Percentiles rank a stretch among this genome's conserved stretches.
Conservation (phyloP, 2,113 vertebrate species). For the Pteruthius melanotis region DNA sequence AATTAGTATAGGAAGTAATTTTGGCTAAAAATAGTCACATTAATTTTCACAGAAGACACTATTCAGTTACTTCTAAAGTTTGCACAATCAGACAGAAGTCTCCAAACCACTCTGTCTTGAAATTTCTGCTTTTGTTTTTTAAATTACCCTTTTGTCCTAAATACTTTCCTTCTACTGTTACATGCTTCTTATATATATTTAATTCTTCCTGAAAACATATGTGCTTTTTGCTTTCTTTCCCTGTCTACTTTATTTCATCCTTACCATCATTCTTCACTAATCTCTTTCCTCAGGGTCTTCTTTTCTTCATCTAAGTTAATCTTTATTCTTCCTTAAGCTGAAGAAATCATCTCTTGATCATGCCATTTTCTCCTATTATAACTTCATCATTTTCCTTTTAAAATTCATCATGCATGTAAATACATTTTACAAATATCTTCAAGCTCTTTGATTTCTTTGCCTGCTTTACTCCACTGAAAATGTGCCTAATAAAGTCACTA, state of each 20-base stretch:
- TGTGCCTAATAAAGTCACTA: neutral
- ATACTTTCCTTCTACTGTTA: neutral
- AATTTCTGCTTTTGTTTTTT: neutral
- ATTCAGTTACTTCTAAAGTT: neutral
- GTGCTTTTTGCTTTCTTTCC: neutral
- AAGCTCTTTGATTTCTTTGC: neutral
- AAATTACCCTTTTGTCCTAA: neutral
- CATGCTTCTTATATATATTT: neutral
- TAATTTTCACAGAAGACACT: neutral
- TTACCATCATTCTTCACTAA: neutral
- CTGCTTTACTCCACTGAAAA: neutral
- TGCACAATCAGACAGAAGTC: neutral
- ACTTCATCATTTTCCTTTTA: neutral
- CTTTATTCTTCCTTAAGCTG: constrained; percentile 14
- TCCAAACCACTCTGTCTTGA: neutral
- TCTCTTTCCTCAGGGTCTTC: neutral
- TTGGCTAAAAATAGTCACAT: neutral
- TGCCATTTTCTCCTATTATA: neutral
- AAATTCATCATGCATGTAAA: neutral
- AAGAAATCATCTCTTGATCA: neutral
- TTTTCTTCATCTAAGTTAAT: neutral
- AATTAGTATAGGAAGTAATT: neutral
- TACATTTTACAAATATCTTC: neutral
- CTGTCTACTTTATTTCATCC: neutral
- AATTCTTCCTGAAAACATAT: neutral